Evolutionary conservation across 2,113 vertebrate species (phyloP).

Genomic region (Crocuta crocuta): DNA sequence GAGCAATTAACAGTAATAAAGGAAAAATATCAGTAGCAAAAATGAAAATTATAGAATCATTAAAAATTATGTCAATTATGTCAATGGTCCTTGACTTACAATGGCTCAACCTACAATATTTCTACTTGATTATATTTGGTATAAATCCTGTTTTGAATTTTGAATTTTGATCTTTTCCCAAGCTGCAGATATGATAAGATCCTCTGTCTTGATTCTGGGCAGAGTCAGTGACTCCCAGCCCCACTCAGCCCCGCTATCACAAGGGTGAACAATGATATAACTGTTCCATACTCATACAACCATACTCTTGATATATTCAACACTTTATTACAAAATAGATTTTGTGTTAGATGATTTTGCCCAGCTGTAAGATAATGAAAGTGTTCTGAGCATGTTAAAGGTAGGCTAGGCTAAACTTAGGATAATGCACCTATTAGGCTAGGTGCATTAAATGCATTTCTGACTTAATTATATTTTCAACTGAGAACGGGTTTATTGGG

Average conservation of each 20-base stretch:
- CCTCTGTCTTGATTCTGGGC: background rate
- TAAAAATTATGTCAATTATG: background rate
- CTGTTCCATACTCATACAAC: background rate
- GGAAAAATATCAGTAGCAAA: background rate
- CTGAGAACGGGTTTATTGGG: background rate
- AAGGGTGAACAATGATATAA: background rate
- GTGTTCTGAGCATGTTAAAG: background rate
- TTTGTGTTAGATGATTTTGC: background rate
- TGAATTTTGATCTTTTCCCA: background rate
- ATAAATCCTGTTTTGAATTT: background rate
- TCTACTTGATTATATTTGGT: background rate
- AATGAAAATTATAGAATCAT: background rate
- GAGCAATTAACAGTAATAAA: background rate
- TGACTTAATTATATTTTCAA: background rate
- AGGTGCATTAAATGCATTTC: background rate
- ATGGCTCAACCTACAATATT: background rate
- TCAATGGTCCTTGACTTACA: background rate
- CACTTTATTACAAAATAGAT: background rate
- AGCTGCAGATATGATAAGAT: background rate
- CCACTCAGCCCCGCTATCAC: background rate
- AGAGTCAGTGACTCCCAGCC: background rate
- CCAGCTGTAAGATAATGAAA: background rate
- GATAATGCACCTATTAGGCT: too few relatives aligned
- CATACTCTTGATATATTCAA: background rate
- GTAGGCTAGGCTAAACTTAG: background rate